Conservation (phyloP, 2,797 vertebrate species). For the Ctenochaetus hawaiiensis region DNA sequence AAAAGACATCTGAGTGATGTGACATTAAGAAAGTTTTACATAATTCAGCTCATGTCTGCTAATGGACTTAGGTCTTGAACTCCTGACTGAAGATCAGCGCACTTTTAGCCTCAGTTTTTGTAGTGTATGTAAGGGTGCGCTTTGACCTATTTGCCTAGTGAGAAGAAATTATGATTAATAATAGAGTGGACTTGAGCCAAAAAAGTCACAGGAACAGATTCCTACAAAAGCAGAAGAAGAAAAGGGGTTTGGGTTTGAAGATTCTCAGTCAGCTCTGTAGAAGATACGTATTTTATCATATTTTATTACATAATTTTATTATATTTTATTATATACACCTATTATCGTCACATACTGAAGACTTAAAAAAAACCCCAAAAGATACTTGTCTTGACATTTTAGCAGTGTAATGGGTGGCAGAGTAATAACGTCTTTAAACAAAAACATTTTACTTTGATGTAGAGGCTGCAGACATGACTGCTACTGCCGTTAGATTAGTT, state of each 20-base stretch:
- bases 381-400: no score
- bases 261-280: neutral
- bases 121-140: neutral
- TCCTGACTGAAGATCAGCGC: neutral
- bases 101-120: constrained; percentile 4
- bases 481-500: no score
- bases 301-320: no score
- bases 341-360: no score
- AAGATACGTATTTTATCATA: no score
- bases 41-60: neutral
- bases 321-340: no score
- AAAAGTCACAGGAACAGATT: neutral
- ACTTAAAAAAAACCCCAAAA: no score
- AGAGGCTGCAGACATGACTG: no score
- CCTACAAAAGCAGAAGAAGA: neutral
- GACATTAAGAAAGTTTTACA: constrained; percentile 20
- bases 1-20: constrained; percentile 1
- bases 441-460: no score
- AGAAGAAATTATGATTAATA: constrained; percentile 7
- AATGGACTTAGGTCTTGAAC: neutral
- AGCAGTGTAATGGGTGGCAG: no score
- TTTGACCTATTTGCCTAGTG: neutral
- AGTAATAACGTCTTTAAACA: no score
- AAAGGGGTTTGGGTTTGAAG: neutral
- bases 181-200: neutral